Base-by-base conservation (phyloP, 2,113 vertebrate genomes). In the Mugil cephalus region DNA sequence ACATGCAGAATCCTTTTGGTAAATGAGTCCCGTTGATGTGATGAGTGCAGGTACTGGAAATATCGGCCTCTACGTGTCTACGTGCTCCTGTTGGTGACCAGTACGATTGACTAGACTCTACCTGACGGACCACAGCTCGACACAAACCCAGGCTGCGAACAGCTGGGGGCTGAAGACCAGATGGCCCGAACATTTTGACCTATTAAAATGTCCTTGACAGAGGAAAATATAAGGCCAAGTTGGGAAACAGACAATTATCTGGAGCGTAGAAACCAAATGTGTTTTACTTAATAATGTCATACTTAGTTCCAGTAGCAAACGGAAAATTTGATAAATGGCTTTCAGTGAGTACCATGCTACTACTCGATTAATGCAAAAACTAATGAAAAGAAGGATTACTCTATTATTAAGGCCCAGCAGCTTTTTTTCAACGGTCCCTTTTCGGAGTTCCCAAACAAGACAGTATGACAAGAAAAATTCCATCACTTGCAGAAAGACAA, bases 181-280 rank as follows among this genome's bases (percentile, higher is more conserved):
- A 74, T 69, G 77, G 73, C 35, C 24, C 42, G 36, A 55, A 54
- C 43, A 38, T 73, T 68, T 64, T 1, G 34, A n/a, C 17, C 54
- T 21, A 42, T 12, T 59, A 17, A 9, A 48, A 60, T 35, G 56
- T 61, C 69, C 62, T 82, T 87, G 58, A 82, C 40, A 40, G 19
- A 53, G 58, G 60, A 71, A 48, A 62, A 24, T 36, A 58, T 4
- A 12, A 17, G 40, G 8, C 6, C 12, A 21, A 59, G 13, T 3
- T 0, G n/a, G 15, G 4, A n/a, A 12, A 45, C 36, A 24, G 3
- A 42, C 38, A 13, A 70, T 54, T 45, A 15, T 39, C 24, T 30
- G 2, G 24, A 30, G 24, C 24, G 24, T 30, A 30, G 24, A 30
- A 30, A 30, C 24, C 24, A 30, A 30, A 30, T 30, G 24, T n/a